Percentiles rank a stretch among this genome's conserved stretches.
Conservation (phyloP, 64 coral and sea anemone genomes). For the Dendronephthya gigantea region DNA sequence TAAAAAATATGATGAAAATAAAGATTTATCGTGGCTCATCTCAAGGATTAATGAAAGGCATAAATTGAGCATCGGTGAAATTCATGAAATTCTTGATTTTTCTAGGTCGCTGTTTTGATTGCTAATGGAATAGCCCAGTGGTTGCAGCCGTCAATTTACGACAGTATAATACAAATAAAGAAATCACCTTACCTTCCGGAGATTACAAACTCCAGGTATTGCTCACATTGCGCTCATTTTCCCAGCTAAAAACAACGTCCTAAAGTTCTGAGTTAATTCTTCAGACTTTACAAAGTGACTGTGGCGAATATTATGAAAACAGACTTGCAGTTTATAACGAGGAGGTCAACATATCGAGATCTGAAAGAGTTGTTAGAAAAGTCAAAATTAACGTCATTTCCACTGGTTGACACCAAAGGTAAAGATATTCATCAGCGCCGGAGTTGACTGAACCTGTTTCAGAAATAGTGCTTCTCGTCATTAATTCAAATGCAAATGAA, state of each 20-base stretch:
- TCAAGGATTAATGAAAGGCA: no score
- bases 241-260: background rate
- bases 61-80: no score
- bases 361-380: slow-evolving; percentile 61
- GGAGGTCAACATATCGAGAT: slow-evolving; percentile 71
- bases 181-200: slow-evolving; percentile 86
- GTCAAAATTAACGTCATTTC: slow-evolving; percentile 72
- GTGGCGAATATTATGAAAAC: slow-evolving; percentile 96
- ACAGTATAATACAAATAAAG: slow-evolving; percentile 98
- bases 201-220: slow-evolving; percentile 65
- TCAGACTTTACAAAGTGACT: slow-evolving; percentile 74
- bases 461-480: background rate
- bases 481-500: background rate
- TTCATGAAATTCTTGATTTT: background rate
- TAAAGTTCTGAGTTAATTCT: background rate
- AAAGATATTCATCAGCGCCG: background rate
- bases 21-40: no score
- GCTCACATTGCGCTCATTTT: background rate
- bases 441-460: background rate
- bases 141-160: slow-evolving; percentile 96
- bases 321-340: slow-evolving; percentile 67
- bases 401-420: slow-evolving; percentile 89
- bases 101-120: slow-evolving; percentile 78
- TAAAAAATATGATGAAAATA: background rate
- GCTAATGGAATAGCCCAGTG: slow-evolving; percentile 95